phyloP scores from a whole-genome alignment of 2,113 vertebrate genomes.

The Coryphaenoides rupestris region DNA sequence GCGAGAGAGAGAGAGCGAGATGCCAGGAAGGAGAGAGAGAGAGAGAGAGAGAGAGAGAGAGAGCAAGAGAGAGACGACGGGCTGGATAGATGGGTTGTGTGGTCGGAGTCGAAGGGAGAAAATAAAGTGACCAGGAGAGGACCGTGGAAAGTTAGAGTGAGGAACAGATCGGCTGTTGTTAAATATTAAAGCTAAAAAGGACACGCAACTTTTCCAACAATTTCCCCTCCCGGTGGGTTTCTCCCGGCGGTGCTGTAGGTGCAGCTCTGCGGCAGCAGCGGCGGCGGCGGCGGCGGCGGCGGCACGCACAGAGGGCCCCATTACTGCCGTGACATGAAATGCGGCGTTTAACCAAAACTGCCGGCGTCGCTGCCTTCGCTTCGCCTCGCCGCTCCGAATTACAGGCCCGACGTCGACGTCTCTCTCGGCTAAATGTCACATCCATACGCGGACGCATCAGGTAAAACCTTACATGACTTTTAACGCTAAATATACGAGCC shows the following conservation, averaged over 20 bases:
- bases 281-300: no score
- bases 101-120: conserved; percentile 5
- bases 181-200: conserved; percentile 70
- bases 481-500: conserved; percentile 36
- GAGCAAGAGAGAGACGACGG: conserved; percentile 5
- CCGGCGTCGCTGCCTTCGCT: conserved; percentile 28
- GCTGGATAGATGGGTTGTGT: conserved; percentile 21
- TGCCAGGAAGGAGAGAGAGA: conserved; percentile 16
- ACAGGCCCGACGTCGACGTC: conserved; percentile 38
- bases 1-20: not conserved
- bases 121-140: conserved; percentile 41
- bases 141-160: conserved; percentile 48
- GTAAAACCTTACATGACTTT: conserved; percentile 46
- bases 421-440: conserved; percentile 51
- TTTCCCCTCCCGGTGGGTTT: conserved; percentile 32
- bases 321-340: conserved; percentile 33
- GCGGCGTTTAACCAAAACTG: conserved; percentile 46
- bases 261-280: no score
- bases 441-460: conserved; percentile 55
- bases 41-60: no score
- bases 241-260: not conserved
- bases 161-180: conserved; percentile 62
- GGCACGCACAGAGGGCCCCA: conserved; percentile 31
- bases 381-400: conserved; percentile 38
- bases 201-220: conserved; percentile 56